A percentile compares a stretch with the other conserved stretches of the same genome.
phyloP scores from a whole-genome alignment of 2,797 vertebrate genomes.

The Channa striata region DNA sequence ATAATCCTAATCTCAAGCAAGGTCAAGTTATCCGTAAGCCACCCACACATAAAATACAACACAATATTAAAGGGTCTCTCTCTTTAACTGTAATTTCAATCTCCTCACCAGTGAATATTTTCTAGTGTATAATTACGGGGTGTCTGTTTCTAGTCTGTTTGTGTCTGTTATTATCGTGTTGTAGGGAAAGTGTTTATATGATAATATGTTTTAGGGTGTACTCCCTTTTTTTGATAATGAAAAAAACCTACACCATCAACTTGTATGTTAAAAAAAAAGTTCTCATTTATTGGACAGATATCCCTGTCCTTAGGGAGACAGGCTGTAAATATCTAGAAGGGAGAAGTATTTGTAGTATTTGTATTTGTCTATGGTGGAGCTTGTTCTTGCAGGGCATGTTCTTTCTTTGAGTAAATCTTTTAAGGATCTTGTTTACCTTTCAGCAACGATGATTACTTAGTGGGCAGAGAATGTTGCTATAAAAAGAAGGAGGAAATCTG shows the following conservation, averaged over 20 bases:
- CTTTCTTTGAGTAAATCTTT: constrained; percentile 40
- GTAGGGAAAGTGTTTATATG: constrained; percentile 7
- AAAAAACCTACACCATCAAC: neutral
- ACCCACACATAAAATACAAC: neutral
- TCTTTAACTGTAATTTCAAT: neutral
- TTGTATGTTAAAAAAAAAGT: neutral
- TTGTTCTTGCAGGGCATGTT: constrained; percentile 7
- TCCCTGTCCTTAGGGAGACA: constrained; percentile 11
- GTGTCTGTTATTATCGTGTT: constrained; percentile 22
- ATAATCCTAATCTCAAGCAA: neutral
- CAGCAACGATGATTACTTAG: constrained; percentile 34
- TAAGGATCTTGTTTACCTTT: constrained; percentile 60
- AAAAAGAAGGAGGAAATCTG: constrained; percentile 56
- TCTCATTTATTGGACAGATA: constrained; percentile 19
- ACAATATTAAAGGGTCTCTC: neutral
- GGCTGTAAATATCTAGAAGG: constrained; percentile 23
- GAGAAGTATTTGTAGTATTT: neutral
- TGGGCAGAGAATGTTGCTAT: constrained; percentile 16
- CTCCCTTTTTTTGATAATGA: neutral
- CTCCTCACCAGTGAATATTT: constrained; percentile 21
- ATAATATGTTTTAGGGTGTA: neutral
- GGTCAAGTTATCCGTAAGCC: neutral
- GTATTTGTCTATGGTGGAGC: neutral
- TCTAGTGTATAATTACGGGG: constrained; percentile 14
- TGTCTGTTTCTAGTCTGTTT: constrained; percentile 13